Conservation (phyloP, 1,140 invertebrate genomes). For the Episyrphus balteatus region DNA sequence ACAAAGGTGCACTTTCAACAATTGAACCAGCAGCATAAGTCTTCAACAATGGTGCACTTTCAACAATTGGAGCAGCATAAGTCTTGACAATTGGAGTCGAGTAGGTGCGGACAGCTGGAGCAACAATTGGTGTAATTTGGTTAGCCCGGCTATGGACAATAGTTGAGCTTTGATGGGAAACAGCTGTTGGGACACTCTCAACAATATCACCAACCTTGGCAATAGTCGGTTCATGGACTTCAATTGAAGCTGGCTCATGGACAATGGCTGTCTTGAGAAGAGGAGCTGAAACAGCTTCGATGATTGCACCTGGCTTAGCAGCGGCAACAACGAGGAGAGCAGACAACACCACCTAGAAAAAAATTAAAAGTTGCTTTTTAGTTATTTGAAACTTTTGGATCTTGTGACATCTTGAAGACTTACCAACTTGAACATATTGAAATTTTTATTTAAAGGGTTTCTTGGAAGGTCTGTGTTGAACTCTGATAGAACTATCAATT, state of each 20-base stretch:
- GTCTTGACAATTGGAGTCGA: not conserved
- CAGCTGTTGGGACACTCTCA: conserved; percentile 18
- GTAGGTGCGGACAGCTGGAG: conserved; percentile 6
- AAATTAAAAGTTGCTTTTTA: not conserved
- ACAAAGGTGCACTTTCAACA: not conserved
- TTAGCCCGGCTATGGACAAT: conserved; percentile 1
- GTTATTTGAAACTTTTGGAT: not conserved
- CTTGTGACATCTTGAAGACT: not conserved
- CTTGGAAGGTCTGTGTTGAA: not conserved
- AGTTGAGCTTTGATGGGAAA: conserved; percentile 32
- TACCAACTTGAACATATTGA: conserved; percentile 1
- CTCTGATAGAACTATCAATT: not conserved
- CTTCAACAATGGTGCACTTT: not conserved
- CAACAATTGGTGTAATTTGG: conserved; percentile 12
- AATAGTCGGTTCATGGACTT: conserved; percentile 4
- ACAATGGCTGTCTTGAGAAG: not conserved
- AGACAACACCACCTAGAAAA: not conserved
- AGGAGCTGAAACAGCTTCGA: not conserved
- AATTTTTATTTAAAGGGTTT: not conserved
- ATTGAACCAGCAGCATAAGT: conserved; percentile 17
- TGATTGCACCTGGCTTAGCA: not conserved
- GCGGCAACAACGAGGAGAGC: not conserved
- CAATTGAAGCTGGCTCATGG: not conserved
- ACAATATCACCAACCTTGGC: conserved; percentile 6
- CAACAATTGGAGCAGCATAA: not conserved